Conservation (phyloP, 2,888 invertebrate genomes). For the Masnerella sp. region DNA sequence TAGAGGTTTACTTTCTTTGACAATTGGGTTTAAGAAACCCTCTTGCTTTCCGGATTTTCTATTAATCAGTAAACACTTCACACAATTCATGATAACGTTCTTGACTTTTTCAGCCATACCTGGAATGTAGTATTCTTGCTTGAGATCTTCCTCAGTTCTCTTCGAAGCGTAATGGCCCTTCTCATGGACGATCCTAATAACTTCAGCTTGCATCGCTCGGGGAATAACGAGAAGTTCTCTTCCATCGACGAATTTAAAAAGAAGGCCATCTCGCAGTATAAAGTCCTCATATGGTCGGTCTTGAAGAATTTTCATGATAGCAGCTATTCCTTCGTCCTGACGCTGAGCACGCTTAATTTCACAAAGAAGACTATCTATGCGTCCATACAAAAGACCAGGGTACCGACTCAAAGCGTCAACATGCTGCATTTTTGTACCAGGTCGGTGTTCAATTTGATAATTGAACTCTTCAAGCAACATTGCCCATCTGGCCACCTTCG, state of each 20-base stretch:
- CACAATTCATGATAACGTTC: too few relatives aligned
- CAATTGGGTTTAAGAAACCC: too few relatives aligned
- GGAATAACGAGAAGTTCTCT: conserved; percentile 30
- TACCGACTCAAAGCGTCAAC: conserved; percentile 46
- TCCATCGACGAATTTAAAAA: conserved; percentile 38
- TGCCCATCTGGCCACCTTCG: conserved; percentile 31
- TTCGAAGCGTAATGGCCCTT: conserved; percentile 19
- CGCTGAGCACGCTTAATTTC: conserved; percentile 32
- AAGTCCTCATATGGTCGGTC: conserved; percentile 35
- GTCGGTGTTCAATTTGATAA: conserved; percentile 33
- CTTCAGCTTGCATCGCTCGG: conserved; percentile 34
- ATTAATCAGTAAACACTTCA: too few relatives aligned
- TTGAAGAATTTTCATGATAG: conserved; percentile 26
- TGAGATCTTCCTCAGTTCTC: conserved; percentile 27
- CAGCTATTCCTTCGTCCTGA: conserved; percentile 27
- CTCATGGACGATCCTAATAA: conserved; percentile 23
- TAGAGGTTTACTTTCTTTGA: too few relatives aligned
- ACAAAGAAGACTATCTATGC: neutral
- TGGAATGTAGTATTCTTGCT: too few relatives aligned
- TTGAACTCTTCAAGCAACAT: conserved; percentile 37
- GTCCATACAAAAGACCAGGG: neutral
- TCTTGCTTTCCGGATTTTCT: too few relatives aligned
- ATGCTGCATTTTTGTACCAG: conserved; percentile 34
- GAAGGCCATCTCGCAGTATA: conserved; percentile 2
- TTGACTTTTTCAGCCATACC: too few relatives aligned